These are phyloP conservation scores for Holocentrus rufus DNA, from an alignment of 2,797 vertebrate genomes.

Conservation along the genomic window DNA sequence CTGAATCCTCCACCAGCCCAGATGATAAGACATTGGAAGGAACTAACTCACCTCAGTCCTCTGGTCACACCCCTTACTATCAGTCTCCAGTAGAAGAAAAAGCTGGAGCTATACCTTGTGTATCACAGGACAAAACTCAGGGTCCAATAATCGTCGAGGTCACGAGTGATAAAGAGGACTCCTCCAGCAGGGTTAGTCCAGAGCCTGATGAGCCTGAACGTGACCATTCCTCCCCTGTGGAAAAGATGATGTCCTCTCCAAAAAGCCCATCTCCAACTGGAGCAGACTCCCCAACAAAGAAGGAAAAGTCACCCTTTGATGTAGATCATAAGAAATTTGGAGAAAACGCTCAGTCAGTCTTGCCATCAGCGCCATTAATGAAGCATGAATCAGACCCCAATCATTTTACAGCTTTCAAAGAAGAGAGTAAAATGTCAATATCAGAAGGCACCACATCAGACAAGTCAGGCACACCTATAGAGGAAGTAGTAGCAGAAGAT, in stretches of 20 bases:
- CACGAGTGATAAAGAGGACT: conserved; percentile 89
- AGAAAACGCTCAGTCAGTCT: conserved; percentile 67
- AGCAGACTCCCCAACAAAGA: conserved; percentile 79
- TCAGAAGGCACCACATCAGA: conserved; percentile 97
- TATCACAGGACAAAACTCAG: conserved; percentile 68
- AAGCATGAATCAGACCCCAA: conserved; percentile 84
- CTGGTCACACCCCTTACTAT: conserved; percentile 97
- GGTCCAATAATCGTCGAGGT: conserved; percentile 90
- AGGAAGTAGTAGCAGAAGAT: conserved; percentile 95
- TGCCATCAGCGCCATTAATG: conserved; percentile 74
- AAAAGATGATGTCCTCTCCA: conserved; percentile 82
- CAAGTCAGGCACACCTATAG: conserved; percentile 93
- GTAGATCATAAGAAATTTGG: conserved; percentile 72
- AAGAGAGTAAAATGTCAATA: conserved; percentile 98
- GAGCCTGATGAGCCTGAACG: conserved; percentile 86
- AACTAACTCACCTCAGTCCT: conserved; percentile 91
- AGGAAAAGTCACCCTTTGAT: conserved; percentile 73
- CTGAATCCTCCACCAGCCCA: conserved; percentile 86
- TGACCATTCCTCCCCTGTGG: conserved; percentile 83
- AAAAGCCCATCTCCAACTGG: conserved; percentile 83
- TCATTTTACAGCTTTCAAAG: conserved; percentile 88
- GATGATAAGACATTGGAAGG: conserved; percentile 94
- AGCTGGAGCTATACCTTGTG: conserved; percentile 79
- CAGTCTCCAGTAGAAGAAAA: conserved; percentile 97
- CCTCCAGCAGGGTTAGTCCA: conserved; percentile 85